Base-by-base conservation (phyloP, 2,113 vertebrate species). In the Zosterops borbonicus region DNA sequence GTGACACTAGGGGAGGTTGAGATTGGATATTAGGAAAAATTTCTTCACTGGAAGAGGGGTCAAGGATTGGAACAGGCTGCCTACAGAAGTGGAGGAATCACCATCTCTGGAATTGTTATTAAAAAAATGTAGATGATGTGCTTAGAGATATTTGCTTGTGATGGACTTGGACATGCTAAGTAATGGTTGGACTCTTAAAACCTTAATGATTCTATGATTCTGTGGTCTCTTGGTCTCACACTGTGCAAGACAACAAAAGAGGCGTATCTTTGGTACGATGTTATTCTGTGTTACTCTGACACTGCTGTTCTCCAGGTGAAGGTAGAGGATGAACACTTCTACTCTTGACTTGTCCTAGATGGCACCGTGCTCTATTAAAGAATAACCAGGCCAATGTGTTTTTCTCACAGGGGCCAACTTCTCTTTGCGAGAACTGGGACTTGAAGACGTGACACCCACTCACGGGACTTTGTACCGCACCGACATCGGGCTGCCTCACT, bases 381-480 rank as follows among this genome's bases (percentile, higher is more conserved):
- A 68, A n/a, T 83, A 80, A 92, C 50, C 19, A 47, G 31, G 12
- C 25, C 19, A 1, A n/a, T 60, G 29, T 80, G 9, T 78, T 92
- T 92, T 85, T 92, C 70, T 92, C 21, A 15, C 64, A 99, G 99
- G 99, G 42, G 95, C 98, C 68, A 99, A 99, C 87, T 99, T 99
- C 87, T 99, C 98, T 59, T 98, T 99, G 44, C 96, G 98, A 65
- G 99, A 99, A 49, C 98, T 99, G 50, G 99, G 98, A 68, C 98
- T 99, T 5, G 99, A 98, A 16, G 99, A 99, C 2, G 98, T 98
- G 37, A 98, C 98, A 0, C 98, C 99, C 4, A 97, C 99, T 0
- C 99, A 99, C 0, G 98, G 98, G 28, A 98, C 98, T 68, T 96
- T 99, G 9, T 99, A 99, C 97, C 98, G 98, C 67, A 98, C 98